Evolutionary conservation across 2,888 invertebrate genomes (phyloP).

Genomic region (Hesperia comma): DNA sequence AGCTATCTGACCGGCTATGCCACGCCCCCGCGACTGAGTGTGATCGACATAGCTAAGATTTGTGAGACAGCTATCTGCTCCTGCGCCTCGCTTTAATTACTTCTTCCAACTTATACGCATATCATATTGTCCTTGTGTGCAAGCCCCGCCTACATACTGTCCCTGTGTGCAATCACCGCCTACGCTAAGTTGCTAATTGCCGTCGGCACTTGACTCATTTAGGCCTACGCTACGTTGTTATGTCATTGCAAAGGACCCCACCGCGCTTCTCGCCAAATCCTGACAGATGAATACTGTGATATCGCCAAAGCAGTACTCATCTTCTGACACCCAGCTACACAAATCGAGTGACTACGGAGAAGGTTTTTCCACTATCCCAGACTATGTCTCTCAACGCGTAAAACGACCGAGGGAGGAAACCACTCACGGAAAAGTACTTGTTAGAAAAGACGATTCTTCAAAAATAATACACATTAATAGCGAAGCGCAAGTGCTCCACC

Average conservation of each 20-base stretch:
- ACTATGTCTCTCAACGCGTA: conserved; percentile 8
- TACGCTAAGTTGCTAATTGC: neutral
- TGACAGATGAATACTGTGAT: neutral
- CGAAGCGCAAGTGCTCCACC: conserved; percentile 11
- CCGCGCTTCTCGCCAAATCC: conserved; percentile 1
- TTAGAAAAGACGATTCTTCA: conserved; percentile 6
- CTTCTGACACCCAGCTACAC: neutral
- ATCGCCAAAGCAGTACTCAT: conserved; percentile 23
- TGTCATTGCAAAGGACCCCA: conserved; percentile 1
- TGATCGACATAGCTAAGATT: conserved; percentile 1
- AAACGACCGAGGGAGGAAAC: conserved; percentile 12
- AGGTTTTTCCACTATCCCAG: neutral
- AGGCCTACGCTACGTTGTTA: conserved; percentile 11
- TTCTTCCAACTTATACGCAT: neutral
- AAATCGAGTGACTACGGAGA: conserved; percentile 7
- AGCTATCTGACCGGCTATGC: neutral
- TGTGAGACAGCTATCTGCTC: neutral
- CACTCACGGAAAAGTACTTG: conserved; percentile 3
- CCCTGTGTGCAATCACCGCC: conserved; percentile 2
- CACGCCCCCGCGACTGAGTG: conserved; percentile 4
- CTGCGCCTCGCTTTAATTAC: neutral
- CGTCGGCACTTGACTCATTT: neutral
- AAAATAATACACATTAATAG: conserved; percentile 7
- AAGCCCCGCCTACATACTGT: too few relatives aligned
- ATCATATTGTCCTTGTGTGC: too few relatives aligned